A percentile compares a stretch with the other conserved stretches of the same genome.
Evolutionary conservation across 53 echinoderm and acorn worm genomes (phyloP).

Genomic region (Zoroaster sp.): DNA sequence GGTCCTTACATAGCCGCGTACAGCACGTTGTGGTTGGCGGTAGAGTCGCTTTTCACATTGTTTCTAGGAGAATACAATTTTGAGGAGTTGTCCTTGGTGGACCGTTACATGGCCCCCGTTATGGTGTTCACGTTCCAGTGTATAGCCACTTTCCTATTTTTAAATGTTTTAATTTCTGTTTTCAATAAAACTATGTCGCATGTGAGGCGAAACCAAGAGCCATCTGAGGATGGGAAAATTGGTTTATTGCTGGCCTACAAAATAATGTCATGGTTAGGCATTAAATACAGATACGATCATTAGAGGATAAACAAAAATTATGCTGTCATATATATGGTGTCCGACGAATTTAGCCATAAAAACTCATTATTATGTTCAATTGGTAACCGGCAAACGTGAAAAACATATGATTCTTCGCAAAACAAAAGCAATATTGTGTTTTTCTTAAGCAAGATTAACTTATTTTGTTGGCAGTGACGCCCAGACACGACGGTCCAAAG

Average conservation of each 20-base stretch:
- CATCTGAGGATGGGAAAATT: conserved; percentile 73
- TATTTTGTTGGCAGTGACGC: too few relatives aligned
- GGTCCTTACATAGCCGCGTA: conserved; percentile 55
- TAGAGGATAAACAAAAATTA: neutral
- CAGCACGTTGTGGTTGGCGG: conserved; percentile 56
- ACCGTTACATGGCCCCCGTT: conserved; percentile 48
- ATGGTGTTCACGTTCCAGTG: conserved; percentile 64
- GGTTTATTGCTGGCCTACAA: conserved; percentile 78
- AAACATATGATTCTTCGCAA: too few relatives aligned
- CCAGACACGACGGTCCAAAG: too few relatives aligned
- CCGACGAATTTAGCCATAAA: too few relatives aligned
- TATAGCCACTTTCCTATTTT: conserved; percentile 10
- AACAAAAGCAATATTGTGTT: too few relatives aligned
- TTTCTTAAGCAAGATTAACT: too few relatives aligned
- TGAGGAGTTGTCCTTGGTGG: conserved; percentile 36
- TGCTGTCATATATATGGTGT: too few relatives aligned
- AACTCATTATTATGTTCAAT: too few relatives aligned
- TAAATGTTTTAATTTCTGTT: conserved; percentile 80
- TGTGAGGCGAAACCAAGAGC: conserved; percentile 61
- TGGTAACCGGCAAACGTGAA: too few relatives aligned
- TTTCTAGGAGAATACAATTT: conserved; percentile 78
- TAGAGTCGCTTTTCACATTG: conserved; percentile 61
- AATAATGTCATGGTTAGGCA: conserved; percentile 80
- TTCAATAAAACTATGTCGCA: conserved; percentile 65
- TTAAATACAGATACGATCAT: conserved; percentile 24